Base-by-base conservation (phyloP, 2,888 invertebrate species). In the Tanypteryx hageni region DNA sequence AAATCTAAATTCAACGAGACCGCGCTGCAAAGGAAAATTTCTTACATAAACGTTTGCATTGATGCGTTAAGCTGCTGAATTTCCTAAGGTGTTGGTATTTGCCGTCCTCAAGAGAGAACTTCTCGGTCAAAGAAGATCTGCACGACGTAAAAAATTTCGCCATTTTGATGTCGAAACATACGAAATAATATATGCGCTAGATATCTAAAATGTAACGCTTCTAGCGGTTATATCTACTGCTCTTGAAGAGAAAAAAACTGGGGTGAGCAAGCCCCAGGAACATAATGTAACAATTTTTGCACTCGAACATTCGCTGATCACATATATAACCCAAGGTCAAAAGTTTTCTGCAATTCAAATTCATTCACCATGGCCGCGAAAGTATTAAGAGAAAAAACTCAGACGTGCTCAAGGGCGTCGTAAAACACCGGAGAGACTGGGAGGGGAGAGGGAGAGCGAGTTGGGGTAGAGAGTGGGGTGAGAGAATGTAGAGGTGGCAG, bases 321-420 rank as follows among this genome's bases (percentile, higher is more conserved):
- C 31, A 61, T 22, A 16, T 18, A 61, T 59, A 61, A n/a, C 31
- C 18, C 64, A 16, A 64, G 89, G 56, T 89, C 89, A 64, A 89
- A 89, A 64, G 44, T 64, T 89, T 64, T 64, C 64, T 89, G 18
- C 89, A 89, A 89, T 89, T 89, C 64, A 44, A 64, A 44, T 86
- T 64, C 89, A 64, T 86, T 86, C 61, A 61, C 85, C 59, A 44
- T 22, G 22, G 85, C 85, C 59, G 44, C 86, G 61, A 86, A 61
- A 86, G 27, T 61, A 27, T 31, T 59, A 61, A 14, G 86, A 61
- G 31, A 27, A 31, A 86, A 59, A 84, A 57, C 27, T 13, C 14
- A 59, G 59, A 61, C 16, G 89, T 44, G 44, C 89, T 44, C 64
- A 16, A 64, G 89, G n/a, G 44, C 16, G 61, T 16, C 61, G 61